phyloP scores from a whole-genome alignment of 1,140 invertebrate species.

The Trissolcus basalis region DNA sequence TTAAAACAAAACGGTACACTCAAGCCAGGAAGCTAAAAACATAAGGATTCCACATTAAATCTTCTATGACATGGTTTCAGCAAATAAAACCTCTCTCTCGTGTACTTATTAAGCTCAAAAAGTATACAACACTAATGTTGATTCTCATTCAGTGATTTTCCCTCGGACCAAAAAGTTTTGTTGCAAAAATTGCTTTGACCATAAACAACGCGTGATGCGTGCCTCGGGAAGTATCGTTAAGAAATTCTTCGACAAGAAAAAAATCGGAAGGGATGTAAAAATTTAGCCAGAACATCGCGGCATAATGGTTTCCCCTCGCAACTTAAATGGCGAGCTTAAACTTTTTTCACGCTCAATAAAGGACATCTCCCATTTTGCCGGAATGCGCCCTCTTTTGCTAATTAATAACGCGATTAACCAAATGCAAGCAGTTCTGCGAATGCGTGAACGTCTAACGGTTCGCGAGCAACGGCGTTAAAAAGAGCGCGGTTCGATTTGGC shows the following conservation, averaged over 20 bases:
- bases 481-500: constrained; percentile 37
- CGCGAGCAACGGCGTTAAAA: constrained; percentile 14
- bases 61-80: too few species aligned
- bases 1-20: too few species aligned
- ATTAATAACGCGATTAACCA: constrained; percentile 49
- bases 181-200: background rate
- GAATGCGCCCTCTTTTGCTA: constrained; percentile 22
- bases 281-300: constrained; percentile 20
- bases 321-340: constrained; percentile 41
- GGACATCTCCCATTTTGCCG: constrained; percentile 42
- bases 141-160: too few species aligned
- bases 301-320: constrained; percentile 9
- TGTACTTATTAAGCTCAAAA: too few species aligned
- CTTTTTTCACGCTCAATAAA: constrained; percentile 52
- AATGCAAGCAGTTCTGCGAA: constrained; percentile 25
- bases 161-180: too few species aligned
- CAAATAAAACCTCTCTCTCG: too few species aligned
- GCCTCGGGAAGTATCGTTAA: constrained; percentile 5
- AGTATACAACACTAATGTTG: too few species aligned
- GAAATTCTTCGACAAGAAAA: constrained; percentile 17
- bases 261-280: constrained; percentile 19
- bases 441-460: constrained; percentile 31
- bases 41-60: too few species aligned
- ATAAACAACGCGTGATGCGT: constrained; percentile 5
- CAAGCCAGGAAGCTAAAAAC: too few species aligned